Base-by-base conservation (phyloP, 2,797 vertebrate species). In the Dallia pectoralis region DNA sequence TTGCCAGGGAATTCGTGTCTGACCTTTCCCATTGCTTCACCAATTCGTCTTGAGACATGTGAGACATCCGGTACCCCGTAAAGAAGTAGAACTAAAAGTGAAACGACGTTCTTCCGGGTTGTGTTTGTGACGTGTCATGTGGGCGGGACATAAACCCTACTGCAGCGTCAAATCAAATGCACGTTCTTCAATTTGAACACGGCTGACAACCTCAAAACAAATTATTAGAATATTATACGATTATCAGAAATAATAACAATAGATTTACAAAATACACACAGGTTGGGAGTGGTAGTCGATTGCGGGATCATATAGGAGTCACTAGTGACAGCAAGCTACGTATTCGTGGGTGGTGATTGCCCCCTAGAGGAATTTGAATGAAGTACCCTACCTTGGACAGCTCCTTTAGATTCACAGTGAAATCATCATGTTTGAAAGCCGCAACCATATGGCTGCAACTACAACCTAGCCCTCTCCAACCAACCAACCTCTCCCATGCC, bases 21-120 rank as follows among this genome's bases (percentile, higher is more conserved):
- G 76, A 93, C 91, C 92, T 91, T 78, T 89, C 79, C 92, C 92
- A 93, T 29, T 80, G 75, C 68, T 81, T 68, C 33, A 91, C 77
- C 79, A 91, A 0, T 0, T 86, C 67, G 27, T 88, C 85, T 4
- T 74, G 66, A 0, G 85, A 70, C 33, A 70, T 0, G 4, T 70
- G 63, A 3, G 74, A 82, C 90, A 92, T 91, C 68, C 70, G 16
- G 4, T 32, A 3, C 33, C 1, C 33, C 1, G 4, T 53, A 9
- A 18, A 19, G 0, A 22, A 32, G 1, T 19, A 40, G 14, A 15
- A 27, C 8, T 27, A 9, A 12, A 6, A 1, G 40, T 44, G 11
- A 2, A 22, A 59, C 73, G 65, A 85, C 68, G 64, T 25, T 62
- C 83, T 90, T 91, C 90, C 90, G 86, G 9, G 63, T 84, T 0